phyloP scores from a whole-genome alignment of 2,113 vertebrate genomes.

The Azemiops feae region DNA sequence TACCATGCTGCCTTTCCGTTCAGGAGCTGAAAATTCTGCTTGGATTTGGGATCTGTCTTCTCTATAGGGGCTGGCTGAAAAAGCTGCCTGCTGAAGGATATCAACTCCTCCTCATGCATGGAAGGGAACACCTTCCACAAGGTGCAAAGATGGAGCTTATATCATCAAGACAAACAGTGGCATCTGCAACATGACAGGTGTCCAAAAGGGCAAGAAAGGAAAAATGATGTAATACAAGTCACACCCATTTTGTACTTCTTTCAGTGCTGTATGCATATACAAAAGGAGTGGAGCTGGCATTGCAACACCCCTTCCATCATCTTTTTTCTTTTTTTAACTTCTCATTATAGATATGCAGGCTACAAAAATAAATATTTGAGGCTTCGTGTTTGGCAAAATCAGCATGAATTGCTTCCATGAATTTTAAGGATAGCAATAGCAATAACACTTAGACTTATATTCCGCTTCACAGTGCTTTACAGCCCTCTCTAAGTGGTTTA shows the following conservation, averaged over 20 bases:
- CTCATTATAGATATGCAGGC: not conserved
- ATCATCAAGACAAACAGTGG: not conserved
- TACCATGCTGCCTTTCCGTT: not conserved
- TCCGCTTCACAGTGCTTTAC: not conserved
- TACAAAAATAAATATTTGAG: not conserved
- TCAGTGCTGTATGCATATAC: not conserved
- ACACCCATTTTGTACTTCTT: not conserved
- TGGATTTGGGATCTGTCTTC: not conserved
- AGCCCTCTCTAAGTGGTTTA: not conserved
- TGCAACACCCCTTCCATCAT: not conserved
- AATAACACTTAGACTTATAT: not conserved
- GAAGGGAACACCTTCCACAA: not conserved
- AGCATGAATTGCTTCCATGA: not conserved
- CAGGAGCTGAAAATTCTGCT: not conserved
- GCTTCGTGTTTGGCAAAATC: not conserved
- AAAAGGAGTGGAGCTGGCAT: not conserved
- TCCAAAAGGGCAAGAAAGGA: not conserved
- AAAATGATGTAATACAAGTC: not conserved
- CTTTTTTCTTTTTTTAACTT: not conserved
- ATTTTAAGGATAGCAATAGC: not conserved
- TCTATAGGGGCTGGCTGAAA: not conserved
- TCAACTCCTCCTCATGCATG: not conserved
- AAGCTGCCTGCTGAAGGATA: not conserved
- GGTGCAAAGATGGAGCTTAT: not conserved
- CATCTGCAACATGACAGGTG: not conserved